These are phyloP conservation scores for Istiophorus platypterus DNA, from an alignment of 2,113 vertebrate genomes.

Conservation along the genomic window DNA sequence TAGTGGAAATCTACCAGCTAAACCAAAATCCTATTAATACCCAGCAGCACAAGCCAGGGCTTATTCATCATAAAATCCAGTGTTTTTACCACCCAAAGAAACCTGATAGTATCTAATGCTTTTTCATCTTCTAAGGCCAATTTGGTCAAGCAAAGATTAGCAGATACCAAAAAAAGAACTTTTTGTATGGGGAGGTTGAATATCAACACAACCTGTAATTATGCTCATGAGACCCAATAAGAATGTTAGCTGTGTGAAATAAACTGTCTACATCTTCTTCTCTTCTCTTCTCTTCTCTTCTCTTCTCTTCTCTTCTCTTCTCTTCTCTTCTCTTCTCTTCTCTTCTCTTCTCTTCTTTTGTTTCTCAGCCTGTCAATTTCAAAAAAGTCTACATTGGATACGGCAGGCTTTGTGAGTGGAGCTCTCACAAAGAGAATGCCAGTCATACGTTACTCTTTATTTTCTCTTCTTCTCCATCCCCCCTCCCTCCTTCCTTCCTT, in stretches of 20 bases:
- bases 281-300: background rate
- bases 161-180: background rate
- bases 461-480: slow-evolving; percentile 32
- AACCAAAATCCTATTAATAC: no score
- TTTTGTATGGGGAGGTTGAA: background rate
- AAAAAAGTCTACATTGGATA: background rate
- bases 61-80: background rate
- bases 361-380: slow-evolving; percentile 27
- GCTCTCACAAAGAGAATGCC: slow-evolving; percentile 60
- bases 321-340: background rate
- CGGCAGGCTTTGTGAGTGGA: slow-evolving; percentile 54
- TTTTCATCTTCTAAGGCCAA: background rate
- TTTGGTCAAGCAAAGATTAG: background rate
- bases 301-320: slow-evolving; percentile 1
- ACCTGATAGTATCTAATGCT: no score
- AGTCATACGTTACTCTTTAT: slow-evolving; percentile 52
- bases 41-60: background rate
- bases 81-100: no score
- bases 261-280: background rate
- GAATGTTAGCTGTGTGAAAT: slow-evolving; percentile 18
- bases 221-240: background rate
- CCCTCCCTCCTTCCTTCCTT: background rate
- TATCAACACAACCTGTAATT: background rate
- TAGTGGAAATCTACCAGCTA: background rate
- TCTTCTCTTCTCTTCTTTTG: background rate